Base-by-base conservation (phyloP, 2,113 vertebrate species). In the Emydura subglobosa region DNA sequence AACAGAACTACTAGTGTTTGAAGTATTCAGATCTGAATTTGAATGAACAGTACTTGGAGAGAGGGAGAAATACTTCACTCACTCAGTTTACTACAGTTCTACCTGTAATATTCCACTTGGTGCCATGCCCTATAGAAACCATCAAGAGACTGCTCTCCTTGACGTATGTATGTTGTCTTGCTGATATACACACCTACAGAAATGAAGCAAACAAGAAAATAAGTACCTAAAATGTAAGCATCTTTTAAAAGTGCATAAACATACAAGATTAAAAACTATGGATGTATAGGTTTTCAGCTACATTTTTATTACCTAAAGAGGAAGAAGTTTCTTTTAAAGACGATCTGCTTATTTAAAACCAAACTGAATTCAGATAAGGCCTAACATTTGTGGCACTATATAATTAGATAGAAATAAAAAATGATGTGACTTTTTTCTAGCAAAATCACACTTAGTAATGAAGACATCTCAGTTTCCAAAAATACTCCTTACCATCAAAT, bases 61-160 rank as follows among this genome's bases (percentile, higher is more conserved):
- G 88, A 97, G 92, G 91, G 95, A 97, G 92, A 96, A 97, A 97
- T 93, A 95, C 91, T 94, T 97, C 97, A 98, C 97, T 98, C 98
- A 97, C 97, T 98, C 96, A 97, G 96, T 97, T 96, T 72, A 97
- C 95, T 97, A 97, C 94, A 96, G 94, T 61, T 98, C 94, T 98
- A 99, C 99, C 99, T 99, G 98, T 99, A 99, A 98, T 99, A 99
- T 97, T 99, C 99, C 97, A 99, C 99, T 96, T 99, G 99, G 98
- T 99, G 99, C 99, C 99, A 99, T 0, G 99, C 99, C 96, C 99
- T 98, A 95, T 99, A 99, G 98, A 99, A 99, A 81, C 99, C 99
- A 98, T 99, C 99, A 97, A 99, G 98, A 68, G 99, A 99, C 87
- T 99, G 98, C 79, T 99, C 99, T 95, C 99, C 99, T 97, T 99